phyloP scores from a whole-genome alignment of 2,797 vertebrate species.

The Agapornis canus region DNA sequence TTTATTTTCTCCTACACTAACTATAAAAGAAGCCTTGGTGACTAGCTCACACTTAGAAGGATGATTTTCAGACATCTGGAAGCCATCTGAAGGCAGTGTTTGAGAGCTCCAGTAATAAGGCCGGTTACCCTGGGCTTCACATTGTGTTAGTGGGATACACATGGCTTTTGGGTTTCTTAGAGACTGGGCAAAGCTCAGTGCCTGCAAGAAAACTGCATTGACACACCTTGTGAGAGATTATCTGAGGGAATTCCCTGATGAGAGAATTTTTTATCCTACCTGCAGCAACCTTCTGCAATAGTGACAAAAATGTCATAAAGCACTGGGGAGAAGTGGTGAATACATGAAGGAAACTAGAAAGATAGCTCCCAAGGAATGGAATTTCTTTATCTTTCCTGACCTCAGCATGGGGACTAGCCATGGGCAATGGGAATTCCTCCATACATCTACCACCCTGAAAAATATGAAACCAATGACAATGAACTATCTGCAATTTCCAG shows the following conservation, averaged over 20 bases:
- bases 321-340: background rate
- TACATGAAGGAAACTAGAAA: background rate
- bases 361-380: background rate
- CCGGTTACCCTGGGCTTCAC: background rate
- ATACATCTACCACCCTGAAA: background rate
- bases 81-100: slow-evolving; percentile 6
- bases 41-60: background rate
- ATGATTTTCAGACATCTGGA: background rate
- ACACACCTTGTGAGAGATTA: background rate
- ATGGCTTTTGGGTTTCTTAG: background rate
- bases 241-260: slow-evolving; percentile 11
- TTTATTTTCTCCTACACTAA: slow-evolving; percentile 25
- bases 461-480: slow-evolving; percentile 27
- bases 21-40: background rate
- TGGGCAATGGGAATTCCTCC: slow-evolving; percentile 31
- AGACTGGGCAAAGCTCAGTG: background rate
- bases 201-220: background rate
- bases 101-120: background rate
- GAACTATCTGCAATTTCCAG: slow-evolving; percentile 43
- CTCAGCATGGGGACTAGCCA: background rate
- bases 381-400: slow-evolving; percentile 47
- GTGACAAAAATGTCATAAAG: background rate
- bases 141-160: background rate
- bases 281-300: background rate
- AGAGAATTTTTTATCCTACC: slow-evolving; percentile 4